Conservation (phyloP, 2,797 vertebrate species). For the Characodon lateralis region DNA sequence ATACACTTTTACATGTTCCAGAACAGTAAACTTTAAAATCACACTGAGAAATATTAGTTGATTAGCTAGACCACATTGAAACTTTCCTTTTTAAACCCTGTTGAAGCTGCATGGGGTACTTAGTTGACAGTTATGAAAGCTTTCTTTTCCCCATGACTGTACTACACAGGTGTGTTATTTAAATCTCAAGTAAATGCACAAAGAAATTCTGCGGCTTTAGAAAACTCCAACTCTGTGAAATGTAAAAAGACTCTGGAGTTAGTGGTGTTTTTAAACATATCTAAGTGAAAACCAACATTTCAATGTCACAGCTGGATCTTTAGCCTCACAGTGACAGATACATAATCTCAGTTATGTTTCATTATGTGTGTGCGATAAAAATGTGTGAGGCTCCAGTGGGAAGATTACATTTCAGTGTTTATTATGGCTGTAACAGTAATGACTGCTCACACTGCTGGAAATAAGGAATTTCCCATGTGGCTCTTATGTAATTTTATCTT, state of each 20-base stretch:
- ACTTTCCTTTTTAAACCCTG: neutral
- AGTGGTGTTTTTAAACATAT: constrained; percentile 35
- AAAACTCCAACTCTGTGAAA: constrained; percentile 31
- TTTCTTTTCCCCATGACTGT: neutral
- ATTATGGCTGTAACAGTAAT: constrained; percentile 71
- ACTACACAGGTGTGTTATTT: constrained; percentile 19
- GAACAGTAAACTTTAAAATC: neutral
- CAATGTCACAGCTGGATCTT: constrained; percentile 54
- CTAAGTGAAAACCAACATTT: constrained; percentile 54
- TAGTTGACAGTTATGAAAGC: neutral
- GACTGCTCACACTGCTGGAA: constrained; percentile 69
- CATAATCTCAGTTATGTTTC: constrained; percentile 22
- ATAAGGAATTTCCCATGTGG: constrained; percentile 74
- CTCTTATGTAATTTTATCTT: constrained; percentile 64
- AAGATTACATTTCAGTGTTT: constrained; percentile 72
- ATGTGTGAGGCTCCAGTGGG: constrained; percentile 45
- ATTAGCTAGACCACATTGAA: neutral
- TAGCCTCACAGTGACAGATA: constrained; percentile 37
- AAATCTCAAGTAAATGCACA: constrained; percentile 16
- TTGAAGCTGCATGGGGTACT: neutral
- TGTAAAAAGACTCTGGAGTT: constrained; percentile 29
- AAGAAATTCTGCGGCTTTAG: constrained; percentile 5
- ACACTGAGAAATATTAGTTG: neutral
- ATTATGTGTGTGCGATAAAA: constrained; percentile 11
- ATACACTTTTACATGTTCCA: neutral